Evolutionary conservation across 2,113 vertebrate genomes (phyloP), one percentile per base, ranked within the genome.

Genomic region (Engraulis encrasicolus): DNA sequence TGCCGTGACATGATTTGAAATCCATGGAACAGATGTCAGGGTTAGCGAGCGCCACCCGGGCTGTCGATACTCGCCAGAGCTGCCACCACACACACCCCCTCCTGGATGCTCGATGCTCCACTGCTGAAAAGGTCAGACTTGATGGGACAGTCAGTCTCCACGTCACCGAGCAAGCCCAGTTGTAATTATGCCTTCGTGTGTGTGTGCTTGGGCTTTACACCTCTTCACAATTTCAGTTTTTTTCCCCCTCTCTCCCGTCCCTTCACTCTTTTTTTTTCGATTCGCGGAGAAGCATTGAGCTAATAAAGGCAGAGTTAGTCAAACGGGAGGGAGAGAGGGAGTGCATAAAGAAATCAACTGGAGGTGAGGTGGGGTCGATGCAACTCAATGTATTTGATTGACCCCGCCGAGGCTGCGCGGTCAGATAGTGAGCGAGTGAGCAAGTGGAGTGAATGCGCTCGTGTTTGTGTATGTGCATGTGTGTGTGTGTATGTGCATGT

Each of bases 11-110:
- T 90, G 27, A 45, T 74, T 92, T 83, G 86, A 89, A 92, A 92
- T 94, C 91, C 91, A 92, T 94, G 91, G 92, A 92, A 93, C 89
- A 91, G 89, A 91, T 93, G 90, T 92, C 90, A 89, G 88, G 85
- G 88, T 85, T 50, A 61, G 79, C 80, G 5, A 23, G 85, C 87
- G 85, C 85, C 77, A 52, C 85, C 83, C 86, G 87, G 86, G 88
- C 91, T 92, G 83, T 71, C 90, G 90, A 89, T 91, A 92, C 88
- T 91, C 84, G 89, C 89, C 90, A 89, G 74, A n/a, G 61, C 61
- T 34, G 61, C 66, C 66, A 27, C 66, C 31, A 31, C n/a, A n/a
- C n/a, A 27, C 17, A 38, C 74, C 38, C 23, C 37, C n/a, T n/a
- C n/a, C n/a, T n/a, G 79, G 31, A 81, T n/a, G n/a, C n/a, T n/a